These are phyloP conservation scores for Chiloscyllium punctatum DNA, from an alignment of 2,797 vertebrate genomes.

Conservation along the genomic window DNA sequence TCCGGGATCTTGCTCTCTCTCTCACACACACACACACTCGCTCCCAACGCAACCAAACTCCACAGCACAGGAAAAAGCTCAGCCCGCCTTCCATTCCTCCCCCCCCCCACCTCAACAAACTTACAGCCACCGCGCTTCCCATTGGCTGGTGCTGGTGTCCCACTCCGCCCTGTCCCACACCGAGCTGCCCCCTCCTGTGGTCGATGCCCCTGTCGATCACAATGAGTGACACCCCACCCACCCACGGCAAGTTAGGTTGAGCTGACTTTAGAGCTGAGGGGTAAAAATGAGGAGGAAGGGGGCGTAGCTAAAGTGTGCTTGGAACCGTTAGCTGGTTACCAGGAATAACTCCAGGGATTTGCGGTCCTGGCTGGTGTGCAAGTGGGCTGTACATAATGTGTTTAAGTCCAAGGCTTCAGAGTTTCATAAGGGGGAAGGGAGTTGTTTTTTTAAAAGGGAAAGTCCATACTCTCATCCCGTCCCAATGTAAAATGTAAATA, in stretches of 20 bases:
- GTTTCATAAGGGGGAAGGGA: neutral
- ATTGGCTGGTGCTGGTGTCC: neutral
- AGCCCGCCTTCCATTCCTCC: neutral
- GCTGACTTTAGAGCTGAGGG: constrained; percentile 13
- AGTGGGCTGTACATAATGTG: neutral
- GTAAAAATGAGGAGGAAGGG: neutral
- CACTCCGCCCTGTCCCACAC: neutral
- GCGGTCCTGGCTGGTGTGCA: constrained; percentile 13
- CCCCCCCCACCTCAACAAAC: neutral
- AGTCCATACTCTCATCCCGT: neutral
- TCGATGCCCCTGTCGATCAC: neutral
- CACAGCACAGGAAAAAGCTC: constrained; percentile 14
- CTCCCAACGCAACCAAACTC: constrained; percentile 31
- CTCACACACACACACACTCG: neutral
- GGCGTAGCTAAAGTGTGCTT: neutral
- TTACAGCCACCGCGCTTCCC: neutral
- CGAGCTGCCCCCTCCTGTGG: neutral
- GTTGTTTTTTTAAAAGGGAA: neutral
- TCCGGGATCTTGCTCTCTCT: neutral
- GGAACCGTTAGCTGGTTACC: constrained; percentile 31
- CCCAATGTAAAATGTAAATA: neutral
- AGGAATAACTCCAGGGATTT: constrained; percentile 30
- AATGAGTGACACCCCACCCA: neutral
- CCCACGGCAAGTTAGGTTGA: constrained; percentile 2
- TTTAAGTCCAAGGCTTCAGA: neutral